A percentile compares a stretch with the other conserved stretches of the same genome.
Evolutionary conservation across 2,797 vertebrate genomes (phyloP).

Genomic region (Muraenolepis orangiensis): DNA sequence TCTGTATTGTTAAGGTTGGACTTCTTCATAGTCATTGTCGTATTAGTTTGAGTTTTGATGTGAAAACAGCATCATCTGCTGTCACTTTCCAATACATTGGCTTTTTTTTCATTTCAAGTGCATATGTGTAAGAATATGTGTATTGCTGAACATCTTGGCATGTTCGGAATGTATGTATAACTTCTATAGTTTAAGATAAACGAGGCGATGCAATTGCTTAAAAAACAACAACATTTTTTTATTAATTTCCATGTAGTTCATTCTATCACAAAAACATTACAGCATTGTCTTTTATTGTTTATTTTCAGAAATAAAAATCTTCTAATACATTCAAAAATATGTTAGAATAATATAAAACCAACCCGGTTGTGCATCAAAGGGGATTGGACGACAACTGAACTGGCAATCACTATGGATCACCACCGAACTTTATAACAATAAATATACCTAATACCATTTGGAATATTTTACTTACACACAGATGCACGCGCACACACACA

Average conservation of each 20-base stretch:
- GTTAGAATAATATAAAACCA: constrained; percentile 5
- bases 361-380: not conserved
- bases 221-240: constrained; percentile 3
- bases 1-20: not conserved
- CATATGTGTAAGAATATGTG: not conserved
- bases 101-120: not conserved
- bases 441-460: constrained; percentile 71
- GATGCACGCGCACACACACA: constrained; percentile 15
- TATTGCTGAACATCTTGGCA: not conserved
- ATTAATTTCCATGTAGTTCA: constrained; percentile 13
- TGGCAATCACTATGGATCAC: constrained; percentile 13
- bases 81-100: not conserved
- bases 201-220: not conserved
- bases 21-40: not conserved
- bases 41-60: not conserved
- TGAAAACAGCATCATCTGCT: not conserved
- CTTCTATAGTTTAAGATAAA: not conserved
- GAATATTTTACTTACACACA: constrained; percentile 74
- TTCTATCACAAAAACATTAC: constrained; percentile 17
- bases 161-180: not conserved
- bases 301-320: constrained; percentile 7
- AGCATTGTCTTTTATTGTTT: not conserved
- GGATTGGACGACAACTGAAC: constrained; percentile 7
- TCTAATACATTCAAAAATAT: not conserved
- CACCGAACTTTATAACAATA: constrained; percentile 49